Evolutionary conservation across 2,797 vertebrate genomes (phyloP), one percentile per base, ranked within the genome.

Genomic region (Dipus sagitta): DNA sequence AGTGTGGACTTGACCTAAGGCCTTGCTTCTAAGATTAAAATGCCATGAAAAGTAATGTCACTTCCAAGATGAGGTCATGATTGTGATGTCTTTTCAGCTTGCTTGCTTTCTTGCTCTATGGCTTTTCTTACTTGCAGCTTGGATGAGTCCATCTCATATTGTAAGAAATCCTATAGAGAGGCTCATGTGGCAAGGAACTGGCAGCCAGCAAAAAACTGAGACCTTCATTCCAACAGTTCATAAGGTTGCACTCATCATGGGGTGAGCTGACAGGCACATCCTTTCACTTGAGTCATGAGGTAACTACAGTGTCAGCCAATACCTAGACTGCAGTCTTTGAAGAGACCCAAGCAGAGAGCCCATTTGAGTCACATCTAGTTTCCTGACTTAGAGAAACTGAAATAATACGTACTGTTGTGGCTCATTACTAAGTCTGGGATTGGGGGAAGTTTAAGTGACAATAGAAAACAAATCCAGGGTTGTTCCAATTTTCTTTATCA

Each of bases 401-500:
- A 24, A 78, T 70, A 23, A 0, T 42, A 47, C 72, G 52, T 62
- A 42, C 68, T 74, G 30, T 8, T 88, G 15, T 47, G 13, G 71
- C 81, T 87, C 89, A 67, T 3, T 64, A 70, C 62, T 82, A 75
- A 70, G 62, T 88, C 83, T 83, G 6, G 26, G 18, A 9, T 10
- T 34, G 32, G 62, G 28, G 20, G 54, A 62, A 68, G 79, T 88
- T 90, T 76, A 62, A 83, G 52, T 81, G 82, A 77, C 23, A 82
- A 76, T 13, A 96, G 28, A 47, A 80, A 85, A 91, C 13, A 68
- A 90, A 83, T 70, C 83, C 23, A 71, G 70, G 52, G 3, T 89
- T 78, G 85, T 77, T 77, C 20, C 23, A 83, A 52, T 83, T 94
- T 94, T 70, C 58, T 67, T 85, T 90, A 88, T 86, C n/a, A 91